Percentiles rank a stretch among this genome's conserved stretches.
Evolutionary conservation across 2,888 invertebrate genomes (phyloP).

Genomic region (Zonitis immaculata): DNA sequence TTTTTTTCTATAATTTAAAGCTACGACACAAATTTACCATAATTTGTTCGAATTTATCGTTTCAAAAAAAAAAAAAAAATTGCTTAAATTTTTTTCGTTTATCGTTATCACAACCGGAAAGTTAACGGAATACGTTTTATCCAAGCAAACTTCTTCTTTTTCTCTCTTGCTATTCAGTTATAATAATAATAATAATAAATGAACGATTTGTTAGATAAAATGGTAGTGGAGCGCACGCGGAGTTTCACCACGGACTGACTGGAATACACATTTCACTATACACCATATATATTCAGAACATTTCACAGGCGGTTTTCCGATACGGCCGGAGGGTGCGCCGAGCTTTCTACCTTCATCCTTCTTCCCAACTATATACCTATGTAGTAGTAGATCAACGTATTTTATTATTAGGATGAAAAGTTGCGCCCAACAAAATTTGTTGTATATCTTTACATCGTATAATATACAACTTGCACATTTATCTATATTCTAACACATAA

Average conservation of each 20-base stretch:
- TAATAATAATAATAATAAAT: neutral
- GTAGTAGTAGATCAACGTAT: neutral
- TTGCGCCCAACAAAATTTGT: too few species aligned
- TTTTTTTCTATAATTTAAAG: neutral
- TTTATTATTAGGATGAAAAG: too few species aligned
- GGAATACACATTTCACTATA: neutral
- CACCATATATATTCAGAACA: neutral
- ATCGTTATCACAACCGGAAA: neutral
- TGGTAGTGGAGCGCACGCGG: slow-evolving; percentile 7
- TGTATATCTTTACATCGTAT: too few species aligned
- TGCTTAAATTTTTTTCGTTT: neutral
- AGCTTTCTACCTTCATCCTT: slow-evolving; percentile 6
- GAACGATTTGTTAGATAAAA: neutral
- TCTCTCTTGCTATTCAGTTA: too few species aligned
- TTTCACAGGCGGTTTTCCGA: slow-evolving; percentile 16
- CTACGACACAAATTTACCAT: neutral
- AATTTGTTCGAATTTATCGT: neutral
- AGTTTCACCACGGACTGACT: slow-evolving; percentile 28
- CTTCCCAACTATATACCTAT: neutral
- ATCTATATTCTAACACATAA: too few species aligned
- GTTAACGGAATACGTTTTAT: neutral
- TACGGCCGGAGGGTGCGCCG: slow-evolving; percentile 21
- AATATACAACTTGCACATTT: too few species aligned
- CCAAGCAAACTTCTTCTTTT: too few species aligned
- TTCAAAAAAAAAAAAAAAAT: too few species aligned